Evolutionary conservation across 2,113 vertebrate genomes (phyloP), one percentile per base, ranked within the genome.

Genomic region (Festucalex cinctus): DNA sequence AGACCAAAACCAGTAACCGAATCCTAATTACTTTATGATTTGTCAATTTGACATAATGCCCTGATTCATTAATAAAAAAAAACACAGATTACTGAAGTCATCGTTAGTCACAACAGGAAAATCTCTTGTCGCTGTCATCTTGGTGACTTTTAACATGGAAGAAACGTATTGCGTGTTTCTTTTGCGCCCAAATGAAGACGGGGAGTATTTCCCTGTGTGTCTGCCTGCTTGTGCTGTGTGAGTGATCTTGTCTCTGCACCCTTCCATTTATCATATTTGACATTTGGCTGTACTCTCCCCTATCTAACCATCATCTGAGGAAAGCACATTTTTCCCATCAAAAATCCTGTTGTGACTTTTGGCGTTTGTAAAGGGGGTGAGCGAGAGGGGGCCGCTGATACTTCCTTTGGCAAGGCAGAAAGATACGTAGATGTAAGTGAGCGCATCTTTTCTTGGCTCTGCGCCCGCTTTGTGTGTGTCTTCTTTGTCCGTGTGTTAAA

Each of bases 271-370:
- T 91, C 91, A 90, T 88, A 78, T 82, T 62, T 92, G 91, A 93
- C 91, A 93, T 93, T 93, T 92, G 88, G 84, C 89, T 90, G 86
- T 87, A 88, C 88, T 88, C 73, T 69, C 75, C 76, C 78, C 77
- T 90, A 91, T 91, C 92, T 85, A 79, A 76, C 84, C 88, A 88
- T 89, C 90, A 91, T 91, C 92, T 92, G 88, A 90, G 88, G 84
- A 88, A 88, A 89, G 85, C 89, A 90, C 87, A 89, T 91, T 91
- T 92, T 92, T 88, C 90, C 91, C 90, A 90, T 91, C 90, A 91
- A 78, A 91, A 91, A 90, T 87, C 88, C 86, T 72, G 84, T 86
- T 85, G 89, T 91, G 91, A 88, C 87, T 90, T 90, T 87, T 88
- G 88, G 81, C 82, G 77, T 88, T n/a, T 69, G 20, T 41, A 61